Evolutionary conservation across 1,140 invertebrate genomes (phyloP), one percentile per base, ranked within the genome.

Genomic region (Penaeus japonicus): DNA sequence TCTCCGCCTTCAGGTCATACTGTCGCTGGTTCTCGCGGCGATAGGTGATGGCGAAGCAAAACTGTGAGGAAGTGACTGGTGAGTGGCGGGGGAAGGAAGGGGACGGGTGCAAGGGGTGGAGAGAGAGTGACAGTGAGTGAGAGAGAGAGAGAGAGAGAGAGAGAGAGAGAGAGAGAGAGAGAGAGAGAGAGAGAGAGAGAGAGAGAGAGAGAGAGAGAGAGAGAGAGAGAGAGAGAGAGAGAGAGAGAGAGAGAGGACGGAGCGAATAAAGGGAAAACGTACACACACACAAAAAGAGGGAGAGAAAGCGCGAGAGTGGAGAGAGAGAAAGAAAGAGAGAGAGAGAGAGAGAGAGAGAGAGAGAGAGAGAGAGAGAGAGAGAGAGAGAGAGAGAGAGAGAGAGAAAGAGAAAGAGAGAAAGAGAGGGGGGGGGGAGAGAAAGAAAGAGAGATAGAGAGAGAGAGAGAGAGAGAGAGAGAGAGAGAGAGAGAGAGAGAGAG

Each of bases 31-130:
- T 96, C 92, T 98, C 97, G 83, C 95, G 94, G 32, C 96, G 95
- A 92, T 97, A 98, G 0, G 96, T 96, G 91, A 98, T 97, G 5
- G 96, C 95, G 92, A 98, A 98, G 93, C 96, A 97, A 92, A 96
- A 95, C 96, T 98, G 95, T 87, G 94, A 94, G 91, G 93, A 90
- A 54, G n/a, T 59, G 57, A 20, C 22, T 22, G 17, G 27, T 73
- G 39, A 39, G n/a, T 54, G 62, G 47, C 47, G 47, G 54, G n/a
- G 54, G 18, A 15, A 55, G 20, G 39, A 22, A 47, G 32, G 35
- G 20, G 32, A 20, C 2, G 24, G 78, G 24, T 17, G 24, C 32
- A 54, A 27, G 53, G 78, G 3, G 18, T 35, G 39, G 24, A 20
- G 24, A 47, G 53, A 47, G 12, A 1, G 18, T 15, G 2, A 47